These are phyloP conservation scores for Mormyrus proboscirostris DNA, from an alignment of 2,797 vertebrate genomes.

Conservation along the genomic window DNA sequence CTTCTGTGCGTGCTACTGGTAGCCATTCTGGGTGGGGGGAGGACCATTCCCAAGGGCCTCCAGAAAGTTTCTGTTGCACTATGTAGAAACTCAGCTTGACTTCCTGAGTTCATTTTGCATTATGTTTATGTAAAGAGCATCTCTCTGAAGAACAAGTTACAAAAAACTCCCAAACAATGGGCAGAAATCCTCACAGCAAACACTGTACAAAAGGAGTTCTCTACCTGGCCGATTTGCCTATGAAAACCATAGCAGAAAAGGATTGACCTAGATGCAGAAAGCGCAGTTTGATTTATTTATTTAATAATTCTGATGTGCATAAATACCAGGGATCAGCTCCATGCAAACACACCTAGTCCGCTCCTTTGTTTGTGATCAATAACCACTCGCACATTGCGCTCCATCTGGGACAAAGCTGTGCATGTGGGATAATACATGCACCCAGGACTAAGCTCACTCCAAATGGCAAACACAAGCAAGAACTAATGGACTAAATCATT, in stretches of 20 bases:
- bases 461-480: slow-evolving; percentile 39
- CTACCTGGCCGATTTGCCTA: slow-evolving; percentile 21
- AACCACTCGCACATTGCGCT: slow-evolving; percentile 17
- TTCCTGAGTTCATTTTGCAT: not conserved
- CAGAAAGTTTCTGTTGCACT: slow-evolving; percentile 7
- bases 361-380: slow-evolving; percentile 14
- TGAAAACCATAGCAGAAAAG: not conserved
- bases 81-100: not conserved
- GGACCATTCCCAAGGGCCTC: not conserved
- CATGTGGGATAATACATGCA: slow-evolving; percentile 38
- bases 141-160: not conserved
- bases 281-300: slow-evolving; percentile 6
- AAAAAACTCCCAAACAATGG: not conserved
- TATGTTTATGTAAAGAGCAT: slow-evolving; percentile 19
- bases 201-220: not conserved
- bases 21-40: not conserved
- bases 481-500: slow-evolving; percentile 53
- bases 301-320: slow-evolving; percentile 15
- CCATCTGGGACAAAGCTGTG: slow-evolving; percentile 30
- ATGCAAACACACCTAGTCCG: not conserved
- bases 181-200: slow-evolving; percentile 12
- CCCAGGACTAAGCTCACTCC: slow-evolving; percentile 40
- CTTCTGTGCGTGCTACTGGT: not conserved
- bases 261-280: slow-evolving; percentile 29
- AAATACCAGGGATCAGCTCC: not conserved